Conservation (phyloP, 2,888 invertebrate species). For the Ptychoptera albimana region DNA sequence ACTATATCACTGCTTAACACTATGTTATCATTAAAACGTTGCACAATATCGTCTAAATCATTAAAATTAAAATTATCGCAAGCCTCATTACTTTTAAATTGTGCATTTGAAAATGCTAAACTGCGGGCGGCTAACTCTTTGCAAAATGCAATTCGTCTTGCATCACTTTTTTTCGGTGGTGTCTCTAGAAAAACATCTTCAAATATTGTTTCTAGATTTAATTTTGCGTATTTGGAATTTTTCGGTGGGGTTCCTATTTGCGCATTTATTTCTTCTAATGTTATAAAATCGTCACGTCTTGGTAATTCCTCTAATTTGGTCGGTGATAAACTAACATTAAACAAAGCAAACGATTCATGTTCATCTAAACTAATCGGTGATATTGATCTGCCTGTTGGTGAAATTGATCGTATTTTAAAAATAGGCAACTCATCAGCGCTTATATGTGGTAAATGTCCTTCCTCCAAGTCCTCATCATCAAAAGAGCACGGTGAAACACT, state of each 20-base stretch:
- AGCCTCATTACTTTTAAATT: too few relatives aligned
- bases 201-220: slow-evolving; percentile 26
- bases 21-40: too few relatives aligned
- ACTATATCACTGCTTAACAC: too few relatives aligned
- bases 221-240: slow-evolving; percentile 10
- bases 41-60: too few relatives aligned
- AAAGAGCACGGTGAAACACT: slow-evolving; percentile 1
- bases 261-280: slow-evolving; percentile 25
- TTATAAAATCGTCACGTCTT: slow-evolving; percentile 15
- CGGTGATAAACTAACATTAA: slow-evolving; percentile 1
- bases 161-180: slow-evolving; percentile 15
- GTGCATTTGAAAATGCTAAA: too few relatives aligned
- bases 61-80: too few relatives aligned
- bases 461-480: not conserved
- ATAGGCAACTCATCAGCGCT: slow-evolving; percentile 22
- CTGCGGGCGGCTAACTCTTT: too few relatives aligned
- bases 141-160: too few relatives aligned
- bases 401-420: slow-evolving; percentile 24
- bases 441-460: not conserved
- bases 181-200: slow-evolving; percentile 27
- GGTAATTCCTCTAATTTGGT: not conserved
- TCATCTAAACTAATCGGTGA: slow-evolving; percentile 18
- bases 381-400: slow-evolving; percentile 24
- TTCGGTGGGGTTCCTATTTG: slow-evolving; percentile 24
- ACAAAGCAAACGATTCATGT: not conserved